Base-by-base conservation (phyloP, 2,113 vertebrate species). In the Catharus bicknelli region DNA sequence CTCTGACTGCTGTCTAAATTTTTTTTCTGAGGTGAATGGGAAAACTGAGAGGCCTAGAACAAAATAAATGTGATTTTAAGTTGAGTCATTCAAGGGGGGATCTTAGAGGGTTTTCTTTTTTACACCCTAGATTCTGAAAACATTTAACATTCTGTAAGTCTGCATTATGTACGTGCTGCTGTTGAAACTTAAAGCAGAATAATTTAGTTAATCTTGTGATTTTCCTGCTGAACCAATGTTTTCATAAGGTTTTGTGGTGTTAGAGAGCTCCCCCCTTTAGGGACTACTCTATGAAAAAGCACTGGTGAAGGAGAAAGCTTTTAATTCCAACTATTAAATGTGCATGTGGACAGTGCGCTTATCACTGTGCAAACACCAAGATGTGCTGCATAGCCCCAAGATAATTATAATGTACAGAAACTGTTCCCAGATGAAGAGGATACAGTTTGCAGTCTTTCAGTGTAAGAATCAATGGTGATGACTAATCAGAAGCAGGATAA, bases 401-500 rank as follows among this genome's bases (percentile, higher is more conserved):
- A 92, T 95, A 96, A 95, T 96, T 96, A 96, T 81, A 95, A 95
- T 95, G 87, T 95, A 81, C 79, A 95, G 87, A 96, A 96, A 91
- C 72, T 94, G 85, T 96, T 96, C 94, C 87, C 90, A 94, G 93
- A 95, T 91, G 93, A 96, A 95, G 91, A 95, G 90, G 94, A 94
- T 95, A 94, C 93, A 96, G 90, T 96, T 93, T 94, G 90, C 90
- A 94, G 83, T 80, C 82, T 95, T 96, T 94, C 90, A 90, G 75
- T 94, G 72, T 89, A 48, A 90, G 91, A 96, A 96, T 95, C 94
- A 95, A 94, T 95, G 93, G 63, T 94, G 95, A 96, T 96, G 95
- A 95, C 94, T 96, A 94, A 96, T 94, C 94, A 96, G 93, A 90
- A 94, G 93, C 51, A 86, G 94, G 91, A 96, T 96, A 94, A 95